These are phyloP conservation scores for Sinhomidia bicolor DNA, from an alignment of 2,888 invertebrate genomes.

Conservation along the genomic window DNA sequence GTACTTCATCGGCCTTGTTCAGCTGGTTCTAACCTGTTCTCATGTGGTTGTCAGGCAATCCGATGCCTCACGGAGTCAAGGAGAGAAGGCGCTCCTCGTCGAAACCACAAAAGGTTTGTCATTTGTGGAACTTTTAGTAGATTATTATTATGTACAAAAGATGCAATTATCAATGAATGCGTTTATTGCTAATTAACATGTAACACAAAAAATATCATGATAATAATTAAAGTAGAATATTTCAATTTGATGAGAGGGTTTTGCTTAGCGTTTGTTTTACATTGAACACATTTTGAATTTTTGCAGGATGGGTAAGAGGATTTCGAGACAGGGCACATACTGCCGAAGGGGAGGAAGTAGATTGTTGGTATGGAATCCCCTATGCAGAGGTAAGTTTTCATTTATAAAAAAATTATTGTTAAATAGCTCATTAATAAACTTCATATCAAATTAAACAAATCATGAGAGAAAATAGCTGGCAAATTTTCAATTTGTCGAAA, in stretches of 20 bases:
- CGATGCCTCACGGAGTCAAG: conserved; percentile 79
- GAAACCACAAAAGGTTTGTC: conserved; percentile 87
- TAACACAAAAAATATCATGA: no score
- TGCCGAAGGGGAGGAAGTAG: conserved; percentile 86
- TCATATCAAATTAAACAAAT: not conserved
- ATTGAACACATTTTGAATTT: no score
- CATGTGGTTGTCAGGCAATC: conserved; percentile 80
- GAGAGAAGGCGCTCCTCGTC: conserved; percentile 88
- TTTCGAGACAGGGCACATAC: conserved; percentile 88
- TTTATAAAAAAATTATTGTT: no score
- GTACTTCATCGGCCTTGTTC: conserved; percentile 81
- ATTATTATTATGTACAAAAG: no score
- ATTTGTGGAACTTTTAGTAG: not conserved
- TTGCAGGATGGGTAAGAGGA: conserved; percentile 86
- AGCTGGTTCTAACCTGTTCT: conserved; percentile 80
- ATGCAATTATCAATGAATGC: no score
- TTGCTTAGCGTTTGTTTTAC: no score
- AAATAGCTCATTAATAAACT: no score
- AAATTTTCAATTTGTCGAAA: no score
- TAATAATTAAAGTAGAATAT: no score
- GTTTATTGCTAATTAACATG: no score
- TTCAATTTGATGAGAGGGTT: no score
- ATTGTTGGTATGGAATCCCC: conserved; percentile 92
- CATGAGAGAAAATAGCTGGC: not conserved
- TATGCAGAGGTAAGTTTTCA: conserved; percentile 82